A percentile compares a stretch with the other conserved stretches of the same genome.
phyloP scores from a whole-genome alignment of 2,113 vertebrate genomes.

The Zeus faber region DNA sequence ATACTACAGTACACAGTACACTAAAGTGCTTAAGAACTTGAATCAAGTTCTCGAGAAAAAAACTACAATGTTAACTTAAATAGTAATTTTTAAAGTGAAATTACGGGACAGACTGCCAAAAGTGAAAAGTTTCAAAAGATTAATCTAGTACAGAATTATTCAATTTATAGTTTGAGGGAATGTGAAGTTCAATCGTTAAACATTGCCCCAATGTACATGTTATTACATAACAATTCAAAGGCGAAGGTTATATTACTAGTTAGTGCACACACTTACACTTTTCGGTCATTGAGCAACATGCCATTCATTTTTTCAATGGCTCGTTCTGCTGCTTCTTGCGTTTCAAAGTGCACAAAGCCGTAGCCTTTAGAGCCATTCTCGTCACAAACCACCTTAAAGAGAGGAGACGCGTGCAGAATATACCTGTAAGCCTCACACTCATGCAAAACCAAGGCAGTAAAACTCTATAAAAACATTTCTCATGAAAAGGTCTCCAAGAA shows the following conservation, averaged over 20 bases:
- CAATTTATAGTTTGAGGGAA: too few relatives aligned
- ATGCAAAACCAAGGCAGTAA: not conserved
- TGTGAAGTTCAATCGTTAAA: not conserved
- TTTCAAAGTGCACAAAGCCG: constrained; percentile 99
- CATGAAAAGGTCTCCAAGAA: too few relatives aligned
- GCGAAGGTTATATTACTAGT: constrained; percentile 1
- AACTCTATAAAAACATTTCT: not conserved
- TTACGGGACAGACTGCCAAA: too few relatives aligned
- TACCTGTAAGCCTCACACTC: constrained; percentile 29
- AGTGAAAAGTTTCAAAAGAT: too few relatives aligned
- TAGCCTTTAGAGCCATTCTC: constrained; percentile 99
- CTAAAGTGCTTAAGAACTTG: too few relatives aligned
- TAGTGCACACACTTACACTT: constrained; percentile 88
- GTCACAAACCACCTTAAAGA: constrained; percentile 92
- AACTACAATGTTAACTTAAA: too few relatives aligned
- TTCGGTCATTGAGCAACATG: constrained; percentile 98
- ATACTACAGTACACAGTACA: too few relatives aligned
- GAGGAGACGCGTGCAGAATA: constrained; percentile 43
- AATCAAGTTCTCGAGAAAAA: too few relatives aligned
- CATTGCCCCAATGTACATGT: not conserved
- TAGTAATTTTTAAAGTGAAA: too few relatives aligned
- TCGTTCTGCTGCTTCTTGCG: constrained; percentile 96
- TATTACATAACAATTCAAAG: not conserved
- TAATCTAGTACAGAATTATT: too few relatives aligned
- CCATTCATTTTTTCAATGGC: constrained; percentile 99